phyloP scores from a whole-genome alignment of 2,113 vertebrate genomes.

The Pterocles orientalis region DNA sequence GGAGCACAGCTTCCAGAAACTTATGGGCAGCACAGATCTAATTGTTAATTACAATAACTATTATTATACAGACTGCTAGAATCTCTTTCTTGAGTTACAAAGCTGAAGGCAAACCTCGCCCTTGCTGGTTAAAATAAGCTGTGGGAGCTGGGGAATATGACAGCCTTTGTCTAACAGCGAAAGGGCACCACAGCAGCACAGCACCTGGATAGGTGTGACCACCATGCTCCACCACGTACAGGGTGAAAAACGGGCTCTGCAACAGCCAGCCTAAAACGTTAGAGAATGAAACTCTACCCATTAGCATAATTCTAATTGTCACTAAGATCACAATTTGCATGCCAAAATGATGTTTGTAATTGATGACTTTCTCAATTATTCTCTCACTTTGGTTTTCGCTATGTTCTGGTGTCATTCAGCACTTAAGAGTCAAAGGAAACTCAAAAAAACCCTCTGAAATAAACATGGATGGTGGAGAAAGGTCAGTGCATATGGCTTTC shows the following conservation, averaged over 20 bases:
- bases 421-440: not conserved
- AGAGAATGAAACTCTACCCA: not conserved
- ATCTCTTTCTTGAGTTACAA: not conserved
- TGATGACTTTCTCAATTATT: not conserved
- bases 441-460: not conserved
- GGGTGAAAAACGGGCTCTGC: not conserved
- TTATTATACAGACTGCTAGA: not conserved
- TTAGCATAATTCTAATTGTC: not conserved
- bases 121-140: not conserved
- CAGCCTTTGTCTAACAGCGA: not conserved
- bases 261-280: not conserved
- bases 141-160: not conserved
- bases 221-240: not conserved
- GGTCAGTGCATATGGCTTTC: not conserved
- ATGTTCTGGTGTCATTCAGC: not conserved
- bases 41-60: not conserved
- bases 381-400: not conserved
- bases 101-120: not conserved
- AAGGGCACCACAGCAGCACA: not conserved
- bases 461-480: not conserved
- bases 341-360: not conserved
- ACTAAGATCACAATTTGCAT: not conserved
- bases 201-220: rapidly evolving
- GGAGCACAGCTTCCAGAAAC: not conserved
- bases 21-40: not conserved